Conservation (phyloP, 2,113 vertebrate genomes). For the Aptenodytes patagonicus region DNA sequence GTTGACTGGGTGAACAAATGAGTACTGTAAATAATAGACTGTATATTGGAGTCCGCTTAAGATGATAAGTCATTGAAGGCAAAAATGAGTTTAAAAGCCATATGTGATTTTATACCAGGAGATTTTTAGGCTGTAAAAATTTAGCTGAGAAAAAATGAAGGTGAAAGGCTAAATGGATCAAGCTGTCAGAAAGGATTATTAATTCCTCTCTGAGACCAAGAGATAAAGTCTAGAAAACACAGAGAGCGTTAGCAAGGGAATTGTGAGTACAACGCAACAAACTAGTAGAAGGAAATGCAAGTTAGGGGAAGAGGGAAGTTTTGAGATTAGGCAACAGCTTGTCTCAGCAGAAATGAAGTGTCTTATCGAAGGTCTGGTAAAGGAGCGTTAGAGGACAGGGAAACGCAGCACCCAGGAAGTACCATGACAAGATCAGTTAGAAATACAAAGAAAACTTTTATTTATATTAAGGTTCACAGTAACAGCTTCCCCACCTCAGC, state of each 20-base stretch:
- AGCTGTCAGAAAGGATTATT: slow-evolving; percentile 13
- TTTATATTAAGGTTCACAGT: neutral
- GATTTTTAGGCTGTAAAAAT: neutral
- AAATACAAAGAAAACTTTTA: neutral
- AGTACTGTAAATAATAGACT: neutral
- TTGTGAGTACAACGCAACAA: neutral
- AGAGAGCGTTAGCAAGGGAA: neutral
- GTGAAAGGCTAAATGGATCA: neutral
- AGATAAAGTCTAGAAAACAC: neutral
- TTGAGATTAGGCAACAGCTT: neutral
- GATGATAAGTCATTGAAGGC: neutral
- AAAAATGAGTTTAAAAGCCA: neutral
- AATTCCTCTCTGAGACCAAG: slow-evolving; percentile 29
- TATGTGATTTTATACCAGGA: neutral
- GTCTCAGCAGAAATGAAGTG: neutral
- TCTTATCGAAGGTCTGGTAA: neutral
- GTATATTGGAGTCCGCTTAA: neutral
- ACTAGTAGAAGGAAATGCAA: neutral
- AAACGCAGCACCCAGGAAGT: neutral
- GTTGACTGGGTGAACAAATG: neutral
- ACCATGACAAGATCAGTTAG: neutral
- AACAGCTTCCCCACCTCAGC: neutral
- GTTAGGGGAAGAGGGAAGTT: neutral
- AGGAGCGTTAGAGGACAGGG: neutral
- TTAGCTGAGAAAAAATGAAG: neutral